Conservation (phyloP, 2,113 vertebrate species). For the Notarius quadriscutis region DNA sequence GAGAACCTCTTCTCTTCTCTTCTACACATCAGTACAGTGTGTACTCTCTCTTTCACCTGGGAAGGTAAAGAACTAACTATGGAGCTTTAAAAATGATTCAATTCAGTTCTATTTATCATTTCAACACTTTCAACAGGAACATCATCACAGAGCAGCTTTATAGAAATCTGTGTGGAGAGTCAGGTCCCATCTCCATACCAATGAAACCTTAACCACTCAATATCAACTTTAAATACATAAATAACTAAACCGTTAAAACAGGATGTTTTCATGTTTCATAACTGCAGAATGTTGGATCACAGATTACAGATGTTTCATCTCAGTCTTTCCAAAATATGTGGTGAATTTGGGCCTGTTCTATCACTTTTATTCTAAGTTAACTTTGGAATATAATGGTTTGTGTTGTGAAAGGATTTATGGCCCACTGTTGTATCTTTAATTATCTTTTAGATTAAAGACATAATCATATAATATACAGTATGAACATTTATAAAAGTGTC, state of each 20-base stretch:
- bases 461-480: background rate
- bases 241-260: background rate
- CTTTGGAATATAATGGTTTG: background rate
- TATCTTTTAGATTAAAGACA: background rate
- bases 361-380: background rate
- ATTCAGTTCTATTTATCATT: too few species aligned
- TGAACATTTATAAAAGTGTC: background rate
- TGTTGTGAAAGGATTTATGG: background rate
- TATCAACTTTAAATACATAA: too few species aligned
- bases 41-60: background rate
- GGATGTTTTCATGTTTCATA: background rate
- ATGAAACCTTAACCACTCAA: too few species aligned
- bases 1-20: background rate
- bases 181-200: too few species aligned
- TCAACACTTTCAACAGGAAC: background rate
- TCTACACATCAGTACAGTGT: background rate
- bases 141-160: background rate
- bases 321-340: background rate
- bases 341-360: background rate
- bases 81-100: too few species aligned
- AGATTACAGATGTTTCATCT: background rate
- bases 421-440: background rate
- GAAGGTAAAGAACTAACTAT: background rate
- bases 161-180: background rate
- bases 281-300: background rate